Conservation (phyloP, 2,888 invertebrate species). For the Noctuana brunneofusca region DNA sequence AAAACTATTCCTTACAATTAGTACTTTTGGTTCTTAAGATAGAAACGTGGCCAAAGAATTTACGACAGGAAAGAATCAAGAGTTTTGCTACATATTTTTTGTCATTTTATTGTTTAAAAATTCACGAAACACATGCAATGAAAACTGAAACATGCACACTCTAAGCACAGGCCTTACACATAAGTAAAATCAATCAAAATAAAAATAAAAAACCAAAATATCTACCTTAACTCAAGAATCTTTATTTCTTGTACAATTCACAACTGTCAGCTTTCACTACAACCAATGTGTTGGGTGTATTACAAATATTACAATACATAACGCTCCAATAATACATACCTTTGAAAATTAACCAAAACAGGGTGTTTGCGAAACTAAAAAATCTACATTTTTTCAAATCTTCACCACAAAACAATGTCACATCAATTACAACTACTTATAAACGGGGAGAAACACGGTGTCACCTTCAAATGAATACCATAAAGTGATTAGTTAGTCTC, state of each 20-base stretch:
- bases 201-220: constrained; percentile 68
- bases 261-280: constrained; percentile 69
- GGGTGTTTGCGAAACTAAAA: constrained; percentile 39
- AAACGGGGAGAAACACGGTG: constrained; percentile 1
- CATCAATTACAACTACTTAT: constrained; percentile 49
- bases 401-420: constrained; percentile 40
- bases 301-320: constrained; percentile 35
- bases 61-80: constrained; percentile 48
- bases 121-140: constrained; percentile 59
- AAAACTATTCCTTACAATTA: constrained; percentile 73
- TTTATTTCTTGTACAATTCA: constrained; percentile 79
- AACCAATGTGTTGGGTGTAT: constrained; percentile 50
- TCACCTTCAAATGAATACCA: constrained; percentile 14
- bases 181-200: constrained; percentile 43
- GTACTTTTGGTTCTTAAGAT: constrained; percentile 68
- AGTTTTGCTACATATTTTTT: constrained; percentile 41
- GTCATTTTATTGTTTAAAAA: constrained; percentile 16
- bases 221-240: constrained; percentile 69
- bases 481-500: constrained; percentile 12
- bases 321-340: constrained; percentile 32
- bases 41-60: constrained; percentile 39
- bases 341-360: constrained; percentile 29
- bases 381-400: constrained; percentile 35
- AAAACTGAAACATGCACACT: constrained; percentile 69
- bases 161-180: constrained; percentile 56